A percentile compares a stretch with the other conserved stretches of the same genome.
These are phyloP conservation scores for Ptilorrhoa leucosticta DNA, from an alignment of 2,113 vertebrate species.

Conservation along the genomic window DNA sequence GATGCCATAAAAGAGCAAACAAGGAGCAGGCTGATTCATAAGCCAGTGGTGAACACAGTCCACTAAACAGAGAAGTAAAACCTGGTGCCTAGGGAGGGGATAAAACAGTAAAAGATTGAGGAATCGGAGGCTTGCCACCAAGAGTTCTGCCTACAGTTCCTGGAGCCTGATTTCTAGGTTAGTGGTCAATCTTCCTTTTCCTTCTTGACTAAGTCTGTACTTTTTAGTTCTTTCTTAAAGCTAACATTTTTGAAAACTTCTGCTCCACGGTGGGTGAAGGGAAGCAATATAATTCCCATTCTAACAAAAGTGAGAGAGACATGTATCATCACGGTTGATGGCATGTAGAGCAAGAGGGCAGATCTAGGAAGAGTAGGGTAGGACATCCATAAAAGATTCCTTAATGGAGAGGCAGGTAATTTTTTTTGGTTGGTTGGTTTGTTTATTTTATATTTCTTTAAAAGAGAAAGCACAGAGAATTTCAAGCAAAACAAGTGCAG, in stretches of 20 bases:
- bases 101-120: not conserved
- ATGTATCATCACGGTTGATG: not conserved
- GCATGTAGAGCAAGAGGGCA: not conserved
- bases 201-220: not conserved
- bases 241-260: not conserved
- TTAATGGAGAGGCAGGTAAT: not conserved
- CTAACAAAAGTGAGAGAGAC: not conserved
- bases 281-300: not conserved
- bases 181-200: not conserved
- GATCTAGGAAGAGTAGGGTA: not conserved
- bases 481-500: not conserved
- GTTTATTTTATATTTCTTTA: not conserved
- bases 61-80: not conserved
- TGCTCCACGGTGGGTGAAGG: not conserved
- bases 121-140: not conserved
- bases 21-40: not conserved
- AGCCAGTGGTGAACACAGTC: not conserved
- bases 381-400: not conserved
- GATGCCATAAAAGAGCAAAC: not conserved
- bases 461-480: not conserved
- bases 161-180: not conserved
- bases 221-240: not conserved
- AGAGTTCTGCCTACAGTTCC: not conserved
- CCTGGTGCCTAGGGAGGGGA: accelerated
- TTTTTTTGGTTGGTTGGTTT: not conserved